A percentile compares a stretch with the other conserved stretches of the same genome.
These are phyloP conservation scores for Prorops nasuta DNA, from an alignment of 1,140 invertebrate genomes.

Conservation along the genomic window DNA sequence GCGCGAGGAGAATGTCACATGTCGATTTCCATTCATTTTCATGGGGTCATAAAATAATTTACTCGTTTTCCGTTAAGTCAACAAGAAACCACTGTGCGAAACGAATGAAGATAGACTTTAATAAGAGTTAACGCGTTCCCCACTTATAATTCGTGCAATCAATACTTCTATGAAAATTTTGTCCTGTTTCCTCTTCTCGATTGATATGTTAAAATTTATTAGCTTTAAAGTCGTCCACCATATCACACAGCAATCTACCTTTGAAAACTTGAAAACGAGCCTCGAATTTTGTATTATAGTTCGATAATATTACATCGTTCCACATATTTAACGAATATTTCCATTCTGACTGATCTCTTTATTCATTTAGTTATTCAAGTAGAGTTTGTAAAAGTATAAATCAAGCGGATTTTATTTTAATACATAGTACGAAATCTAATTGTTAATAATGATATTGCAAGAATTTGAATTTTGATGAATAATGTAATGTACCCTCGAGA, in stretches of 20 bases:
- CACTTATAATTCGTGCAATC: no score
- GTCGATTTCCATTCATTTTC: no score
- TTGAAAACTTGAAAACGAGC: not conserved
- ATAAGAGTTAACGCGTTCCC: not conserved
- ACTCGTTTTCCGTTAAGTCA: not conserved
- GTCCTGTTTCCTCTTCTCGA: no score
- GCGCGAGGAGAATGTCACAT: no score
- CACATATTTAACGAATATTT: constrained; percentile 13
- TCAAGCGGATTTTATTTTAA: no score
- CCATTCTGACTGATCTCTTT: constrained; percentile 8
- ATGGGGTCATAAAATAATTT: constrained; percentile 15
- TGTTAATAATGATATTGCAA: no score
- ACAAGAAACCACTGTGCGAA: constrained; percentile 7
- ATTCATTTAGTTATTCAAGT: constrained; percentile 18
- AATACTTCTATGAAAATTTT: no score
- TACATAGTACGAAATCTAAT: no score
- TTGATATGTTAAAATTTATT: constrained; percentile 1
- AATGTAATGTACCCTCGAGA: no score
- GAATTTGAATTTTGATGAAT: no score
- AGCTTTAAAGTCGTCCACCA: not conserved
- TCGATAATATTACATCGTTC: not conserved
- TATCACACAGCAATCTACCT: not conserved
- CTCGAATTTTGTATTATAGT: not conserved
- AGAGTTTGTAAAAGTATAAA: no score
- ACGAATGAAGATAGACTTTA: not conserved